Percentiles rank a stretch among this genome's conserved stretches.
These are phyloP conservation scores for Callimorpha dominula DNA, from an alignment of 2,888 invertebrate genomes.

Conservation along the genomic window DNA sequence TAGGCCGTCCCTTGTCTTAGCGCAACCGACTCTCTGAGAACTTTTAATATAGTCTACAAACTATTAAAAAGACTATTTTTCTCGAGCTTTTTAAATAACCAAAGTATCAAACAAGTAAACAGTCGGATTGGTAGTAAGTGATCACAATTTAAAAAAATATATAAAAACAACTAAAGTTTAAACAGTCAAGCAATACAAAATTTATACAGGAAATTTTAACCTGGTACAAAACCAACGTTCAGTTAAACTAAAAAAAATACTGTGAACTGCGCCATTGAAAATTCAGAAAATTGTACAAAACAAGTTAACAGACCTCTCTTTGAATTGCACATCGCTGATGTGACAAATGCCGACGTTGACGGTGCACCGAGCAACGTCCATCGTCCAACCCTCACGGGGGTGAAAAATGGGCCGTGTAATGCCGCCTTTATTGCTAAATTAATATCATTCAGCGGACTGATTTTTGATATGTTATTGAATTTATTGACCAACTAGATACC, in stretches of 20 bases:
- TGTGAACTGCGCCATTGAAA: neutral
- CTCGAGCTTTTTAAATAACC: neutral
- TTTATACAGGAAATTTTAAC: no score
- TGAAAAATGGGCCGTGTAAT: slow-evolving; percentile 65
- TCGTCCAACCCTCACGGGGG: slow-evolving; percentile 50
- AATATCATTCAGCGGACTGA: slow-evolving; percentile 59
- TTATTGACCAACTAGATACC: slow-evolving; percentile 38
- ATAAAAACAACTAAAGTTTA: neutral
- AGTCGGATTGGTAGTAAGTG: neutral
- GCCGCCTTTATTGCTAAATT: slow-evolving; percentile 65
- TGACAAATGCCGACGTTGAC: slow-evolving; percentile 63
- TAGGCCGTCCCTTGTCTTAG: neutral
- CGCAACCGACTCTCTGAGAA: neutral
- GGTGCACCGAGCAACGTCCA: slow-evolving; percentile 46
- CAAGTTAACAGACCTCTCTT: slow-evolving; percentile 25
- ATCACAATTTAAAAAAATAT: neutral
- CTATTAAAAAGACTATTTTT: neutral
- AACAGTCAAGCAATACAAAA: neutral
- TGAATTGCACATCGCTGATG: slow-evolving; percentile 51
- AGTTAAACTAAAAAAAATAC: neutral
- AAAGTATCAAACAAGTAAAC: neutral
- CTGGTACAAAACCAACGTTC: no score
- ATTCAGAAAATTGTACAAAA: slow-evolving; percentile 18
- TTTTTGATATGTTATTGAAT: slow-evolving; percentile 58
- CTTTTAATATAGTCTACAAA: neutral